Evolutionary conservation across 2,888 invertebrate genomes (phyloP), one percentile per base, ranked within the genome.

Genomic region (Polia nebulosa): DNA sequence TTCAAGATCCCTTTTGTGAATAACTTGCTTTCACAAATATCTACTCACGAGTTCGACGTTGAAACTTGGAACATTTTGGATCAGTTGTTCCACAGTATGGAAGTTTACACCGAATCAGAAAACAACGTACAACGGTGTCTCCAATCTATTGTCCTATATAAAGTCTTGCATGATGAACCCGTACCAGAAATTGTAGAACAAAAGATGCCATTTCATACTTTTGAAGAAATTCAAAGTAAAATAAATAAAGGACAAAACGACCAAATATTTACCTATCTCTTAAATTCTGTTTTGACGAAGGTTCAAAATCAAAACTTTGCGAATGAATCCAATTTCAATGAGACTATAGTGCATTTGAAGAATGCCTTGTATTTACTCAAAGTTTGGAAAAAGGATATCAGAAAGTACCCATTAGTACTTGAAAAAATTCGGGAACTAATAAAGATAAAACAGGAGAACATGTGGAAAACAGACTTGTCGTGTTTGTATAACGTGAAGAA

Each of bases 51-150:
- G 55, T 88, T 90, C 47, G 86, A 91, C 56, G 72, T 83, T 27
- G 76, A 84, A 59, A 87, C 88, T 8, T 94, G 94, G 94, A 82
- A 76, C 29, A 76, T 89, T 59, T 77, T 95, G 41, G 89, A 93
- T 71, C 87, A 90, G 75, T 74, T 95, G 39, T 94, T 93, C 65
- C 84, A 87, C 49, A 94, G 92, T 72, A 86, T 93, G 87, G 93
- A 93, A 79, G 91, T 94, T 9, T 94, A 91, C 55, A 87, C 81
- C 17, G 89, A 92, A 70, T 88, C 88, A 0, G 86, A 88, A n/a
- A 57, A 62, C 13, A n/a, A 57, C 29, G 88, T 91, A 17, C 89
- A 90, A 78, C 78, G 76, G 5, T 92, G 89, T 77, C 68, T 92
- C 13, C 84, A 87, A 75, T 77, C 88, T 6, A 90, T 93, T 17